Conservation (phyloP, 2,113 vertebrate genomes). For the Ellobius talpinus region DNA sequence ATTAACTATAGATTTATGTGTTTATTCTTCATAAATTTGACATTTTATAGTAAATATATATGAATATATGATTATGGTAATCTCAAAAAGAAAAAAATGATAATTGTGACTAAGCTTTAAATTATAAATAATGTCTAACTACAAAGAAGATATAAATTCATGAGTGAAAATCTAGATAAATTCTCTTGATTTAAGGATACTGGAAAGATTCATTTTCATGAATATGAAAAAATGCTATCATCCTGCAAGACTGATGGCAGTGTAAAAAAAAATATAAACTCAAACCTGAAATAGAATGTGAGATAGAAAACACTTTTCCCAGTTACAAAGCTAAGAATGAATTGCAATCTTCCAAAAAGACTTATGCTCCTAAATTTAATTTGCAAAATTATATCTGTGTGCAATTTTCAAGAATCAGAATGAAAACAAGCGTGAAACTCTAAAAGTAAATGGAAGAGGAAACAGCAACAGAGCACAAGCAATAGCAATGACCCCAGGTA, state of each 20-base stretch:
- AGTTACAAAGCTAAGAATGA: background rate
- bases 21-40: background rate
- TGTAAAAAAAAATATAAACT: background rate
- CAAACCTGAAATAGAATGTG: background rate
- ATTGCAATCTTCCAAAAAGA: background rate
- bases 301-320: background rate
- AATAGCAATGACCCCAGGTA: background rate
- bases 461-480: background rate
- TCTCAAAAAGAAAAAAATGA: background rate
- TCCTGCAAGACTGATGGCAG: background rate
- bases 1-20: background rate
- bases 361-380: background rate
- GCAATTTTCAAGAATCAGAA: slow-evolving; percentile 2
- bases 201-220: background rate
- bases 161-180: background rate
- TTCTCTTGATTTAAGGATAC: background rate
- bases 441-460: background rate
- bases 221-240: background rate
- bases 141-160: background rate
- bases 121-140: background rate
- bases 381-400: background rate
- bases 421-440: background rate
- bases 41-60: background rate
- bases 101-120: background rate
- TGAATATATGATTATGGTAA: background rate